Conservation (phyloP, 2,113 vertebrate species). For the Colistium nudipinnis region DNA sequence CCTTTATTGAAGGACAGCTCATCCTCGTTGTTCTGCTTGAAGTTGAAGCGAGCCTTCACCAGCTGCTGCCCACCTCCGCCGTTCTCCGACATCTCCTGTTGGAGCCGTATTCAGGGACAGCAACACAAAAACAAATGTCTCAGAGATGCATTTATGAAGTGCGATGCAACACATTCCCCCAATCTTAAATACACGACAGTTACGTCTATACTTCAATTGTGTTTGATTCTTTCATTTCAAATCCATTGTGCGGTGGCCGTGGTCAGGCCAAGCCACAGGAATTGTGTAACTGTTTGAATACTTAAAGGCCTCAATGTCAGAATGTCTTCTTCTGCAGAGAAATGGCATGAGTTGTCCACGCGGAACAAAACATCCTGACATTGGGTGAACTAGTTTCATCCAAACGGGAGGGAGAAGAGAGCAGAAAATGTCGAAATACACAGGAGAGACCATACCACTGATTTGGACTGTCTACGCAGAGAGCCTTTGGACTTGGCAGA, state of each 20-base stretch:
- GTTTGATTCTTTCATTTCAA: too few species aligned
- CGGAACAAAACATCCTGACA: background rate
- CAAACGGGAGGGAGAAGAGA: background rate
- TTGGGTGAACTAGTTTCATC: background rate
- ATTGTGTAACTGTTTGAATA: too few species aligned
- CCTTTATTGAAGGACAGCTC: slow-evolving; percentile 97
- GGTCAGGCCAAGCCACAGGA: too few species aligned
- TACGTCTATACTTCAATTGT: too few species aligned
- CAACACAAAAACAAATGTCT: background rate
- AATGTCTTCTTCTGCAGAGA: too few species aligned
- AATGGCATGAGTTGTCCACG: too few species aligned
- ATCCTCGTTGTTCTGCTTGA: slow-evolving; percentile 99
- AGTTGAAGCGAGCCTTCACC: slow-evolving; percentile 98
- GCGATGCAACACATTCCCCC: too few species aligned
- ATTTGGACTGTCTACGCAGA: slow-evolving; percentile 87
- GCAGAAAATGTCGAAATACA: background rate
- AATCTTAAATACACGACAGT: too few species aligned
- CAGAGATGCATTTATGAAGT: background rate
- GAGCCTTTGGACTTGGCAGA: slow-evolving; percentile 76
- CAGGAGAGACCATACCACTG: slow-evolving; percentile 78
- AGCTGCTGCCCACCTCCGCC: slow-evolving; percentile 88
- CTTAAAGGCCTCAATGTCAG: too few species aligned
- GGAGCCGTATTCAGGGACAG: background rate
- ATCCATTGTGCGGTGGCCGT: too few species aligned
- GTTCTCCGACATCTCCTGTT: slow-evolving; percentile 97